Evolutionary conservation across 1,140 invertebrate genomes (phyloP).

Genomic region (Sarcophaga bullata): DNA sequence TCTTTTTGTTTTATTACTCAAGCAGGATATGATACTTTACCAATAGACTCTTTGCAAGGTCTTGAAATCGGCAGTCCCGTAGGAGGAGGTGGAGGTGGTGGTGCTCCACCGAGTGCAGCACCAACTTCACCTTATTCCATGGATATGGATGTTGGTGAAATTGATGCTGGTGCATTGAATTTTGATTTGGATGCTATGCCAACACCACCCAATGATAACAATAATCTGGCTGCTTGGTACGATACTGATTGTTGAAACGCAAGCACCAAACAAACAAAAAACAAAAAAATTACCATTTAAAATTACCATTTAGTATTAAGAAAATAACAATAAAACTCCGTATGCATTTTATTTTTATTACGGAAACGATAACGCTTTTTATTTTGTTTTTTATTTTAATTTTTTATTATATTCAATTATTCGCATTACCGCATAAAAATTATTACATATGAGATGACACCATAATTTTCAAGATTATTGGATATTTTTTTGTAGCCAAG

Average conservation of each 20-base stretch:
- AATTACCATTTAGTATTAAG: constrained; percentile 8
- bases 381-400: constrained; percentile 1
- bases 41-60: constrained; percentile 96
- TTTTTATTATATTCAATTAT: background rate
- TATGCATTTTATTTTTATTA: constrained; percentile 36
- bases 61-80: constrained; percentile 84
- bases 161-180: constrained; percentile 79
- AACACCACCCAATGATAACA: constrained; percentile 88
- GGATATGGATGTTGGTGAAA: constrained; percentile 86
- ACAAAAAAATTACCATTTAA: constrained; percentile 21
- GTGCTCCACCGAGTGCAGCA: constrained; percentile 75
- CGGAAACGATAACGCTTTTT: background rate
- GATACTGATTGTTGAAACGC: constrained; percentile 88
- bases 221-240: constrained; percentile 93
- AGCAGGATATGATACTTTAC: constrained; percentile 94
- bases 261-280: background rate
- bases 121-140: constrained; percentile 71
- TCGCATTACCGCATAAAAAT: background rate
- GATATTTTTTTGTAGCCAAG: too few species aligned
- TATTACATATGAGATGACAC: too few species aligned
- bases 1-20: constrained; percentile 25
- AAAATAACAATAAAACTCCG: constrained; percentile 26
- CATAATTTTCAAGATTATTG: too few species aligned
- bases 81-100: constrained; percentile 66
- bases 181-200: constrained; percentile 87